Evolutionary conservation across 2,888 invertebrate genomes (phyloP).

Genomic region (Byasa hedistus): DNA sequence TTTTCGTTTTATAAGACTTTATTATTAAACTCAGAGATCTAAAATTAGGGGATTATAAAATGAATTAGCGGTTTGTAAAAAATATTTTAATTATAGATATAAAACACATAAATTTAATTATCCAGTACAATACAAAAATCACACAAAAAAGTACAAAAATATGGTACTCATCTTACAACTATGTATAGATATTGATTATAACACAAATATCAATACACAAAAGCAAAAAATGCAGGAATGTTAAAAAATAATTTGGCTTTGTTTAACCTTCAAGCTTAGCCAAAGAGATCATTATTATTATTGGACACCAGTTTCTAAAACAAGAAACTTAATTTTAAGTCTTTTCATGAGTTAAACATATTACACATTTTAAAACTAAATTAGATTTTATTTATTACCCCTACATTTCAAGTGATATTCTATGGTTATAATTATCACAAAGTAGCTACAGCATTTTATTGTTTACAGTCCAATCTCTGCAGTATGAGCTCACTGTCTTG

Average conservation of each 20-base stretch:
- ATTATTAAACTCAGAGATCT: neutral
- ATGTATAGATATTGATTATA: constrained; percentile 28
- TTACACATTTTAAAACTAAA: constrained; percentile 1
- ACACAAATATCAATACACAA: constrained; percentile 28
- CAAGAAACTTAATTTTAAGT: constrained; percentile 22
- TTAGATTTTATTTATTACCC: no score
- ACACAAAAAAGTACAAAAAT: constrained; percentile 38
- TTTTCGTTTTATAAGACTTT: neutral
- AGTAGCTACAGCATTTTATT: no score
- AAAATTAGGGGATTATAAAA: constrained; percentile 19
- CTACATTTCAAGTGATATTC: no score
- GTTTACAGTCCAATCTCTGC: no score
- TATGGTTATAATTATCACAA: no score
- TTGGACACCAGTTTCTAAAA: constrained; percentile 24
- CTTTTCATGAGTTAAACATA: constrained; percentile 20
- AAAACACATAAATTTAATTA: constrained; percentile 21
- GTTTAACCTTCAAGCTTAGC: constrained; percentile 31
- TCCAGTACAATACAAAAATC: constrained; percentile 30
- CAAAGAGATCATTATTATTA: constrained; percentile 26
- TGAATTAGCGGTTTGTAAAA: constrained; percentile 20
- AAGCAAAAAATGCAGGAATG: constrained; percentile 52
- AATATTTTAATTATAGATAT: constrained; percentile 28
- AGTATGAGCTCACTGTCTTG: no score
- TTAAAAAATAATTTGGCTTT: constrained; percentile 52
- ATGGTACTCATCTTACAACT: constrained; percentile 25